Percentiles rank a stretch among this genome's conserved stretches.
Conservation (phyloP, 2,888 invertebrate genomes). For the Pherbina coryleti region DNA sequence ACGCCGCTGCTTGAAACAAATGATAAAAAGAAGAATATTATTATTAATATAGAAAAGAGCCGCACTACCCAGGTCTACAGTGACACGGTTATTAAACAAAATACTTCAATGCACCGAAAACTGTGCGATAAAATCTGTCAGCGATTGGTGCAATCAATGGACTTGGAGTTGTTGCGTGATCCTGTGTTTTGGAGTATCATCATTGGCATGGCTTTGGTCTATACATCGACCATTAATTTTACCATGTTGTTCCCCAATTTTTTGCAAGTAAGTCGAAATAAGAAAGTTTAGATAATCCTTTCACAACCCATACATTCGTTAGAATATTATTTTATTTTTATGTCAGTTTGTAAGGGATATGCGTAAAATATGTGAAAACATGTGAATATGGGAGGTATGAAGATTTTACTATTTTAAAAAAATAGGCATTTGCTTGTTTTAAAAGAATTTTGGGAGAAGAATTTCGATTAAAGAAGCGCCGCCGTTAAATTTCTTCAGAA, state of each 20-base stretch:
- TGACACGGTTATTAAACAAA: background rate
- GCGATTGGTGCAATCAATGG: conserved; percentile 72
- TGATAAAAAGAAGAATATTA: conserved; percentile 39
- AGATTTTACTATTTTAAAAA: no score
- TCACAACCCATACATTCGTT: no score
- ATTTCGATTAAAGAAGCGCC: no score
- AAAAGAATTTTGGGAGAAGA: no score
- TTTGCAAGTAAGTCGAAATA: conserved; percentile 70
- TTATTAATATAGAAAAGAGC: background rate
- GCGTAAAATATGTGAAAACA: no score
- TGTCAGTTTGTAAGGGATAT: no score
- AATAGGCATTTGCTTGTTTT: no score
- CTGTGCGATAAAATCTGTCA: conserved; percentile 57
- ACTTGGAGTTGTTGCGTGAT: conserved; percentile 75
- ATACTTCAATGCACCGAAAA: conserved; percentile 36
- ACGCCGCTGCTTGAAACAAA: conserved; percentile 54
- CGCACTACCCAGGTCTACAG: conserved; percentile 47
- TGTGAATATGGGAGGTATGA: no score
- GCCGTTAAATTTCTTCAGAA: no score
- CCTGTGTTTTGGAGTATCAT: conserved; percentile 77
- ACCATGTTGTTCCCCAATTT: conserved; percentile 80
- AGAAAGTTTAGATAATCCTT: background rate
- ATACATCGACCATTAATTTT: conserved; percentile 79
- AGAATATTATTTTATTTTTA: no score
- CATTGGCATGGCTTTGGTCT: conserved; percentile 76